A percentile compares a stretch with the other conserved stretches of the same genome.
These are phyloP conservation scores for Corythaixoides concolor DNA, from an alignment of 2,113 vertebrate genomes.

Conservation along the genomic window DNA sequence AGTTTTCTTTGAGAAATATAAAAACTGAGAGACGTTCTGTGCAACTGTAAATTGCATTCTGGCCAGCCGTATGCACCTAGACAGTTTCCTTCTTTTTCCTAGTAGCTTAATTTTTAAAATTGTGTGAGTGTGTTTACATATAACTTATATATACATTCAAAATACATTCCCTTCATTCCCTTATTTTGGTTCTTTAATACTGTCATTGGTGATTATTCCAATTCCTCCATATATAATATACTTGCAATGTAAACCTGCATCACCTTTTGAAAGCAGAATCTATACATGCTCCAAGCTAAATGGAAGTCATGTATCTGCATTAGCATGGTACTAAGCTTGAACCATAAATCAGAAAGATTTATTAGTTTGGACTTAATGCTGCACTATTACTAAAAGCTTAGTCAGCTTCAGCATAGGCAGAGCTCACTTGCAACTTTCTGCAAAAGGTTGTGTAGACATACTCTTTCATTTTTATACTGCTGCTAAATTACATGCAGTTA, in stretches of 20 bases:
- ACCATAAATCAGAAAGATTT: background rate
- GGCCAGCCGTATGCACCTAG: background rate
- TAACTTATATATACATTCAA: fast-evolving
- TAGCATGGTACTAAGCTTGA: background rate
- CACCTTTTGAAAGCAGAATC: background rate
- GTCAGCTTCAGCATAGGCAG: background rate
- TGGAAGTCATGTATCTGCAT: background rate
- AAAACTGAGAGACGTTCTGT: background rate
- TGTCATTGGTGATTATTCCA: background rate
- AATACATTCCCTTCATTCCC: background rate
- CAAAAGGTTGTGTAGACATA: background rate
- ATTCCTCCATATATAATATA: background rate
- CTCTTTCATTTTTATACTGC: background rate
- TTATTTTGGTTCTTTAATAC: background rate
- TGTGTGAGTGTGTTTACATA: background rate
- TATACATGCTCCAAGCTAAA: background rate
- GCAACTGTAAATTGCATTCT: background rate
- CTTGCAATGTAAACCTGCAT: background rate
- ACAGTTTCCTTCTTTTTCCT: background rate
- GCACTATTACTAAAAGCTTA: background rate
- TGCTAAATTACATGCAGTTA: background rate
- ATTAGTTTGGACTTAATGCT: background rate
- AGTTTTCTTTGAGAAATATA: background rate
- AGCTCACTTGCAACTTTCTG: background rate
- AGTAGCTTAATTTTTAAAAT: background rate